Percentiles rank a stretch among this genome's conserved stretches.
Conservation (phyloP, 2,797 vertebrate genomes). For the Jordanella pulchra region DNA sequence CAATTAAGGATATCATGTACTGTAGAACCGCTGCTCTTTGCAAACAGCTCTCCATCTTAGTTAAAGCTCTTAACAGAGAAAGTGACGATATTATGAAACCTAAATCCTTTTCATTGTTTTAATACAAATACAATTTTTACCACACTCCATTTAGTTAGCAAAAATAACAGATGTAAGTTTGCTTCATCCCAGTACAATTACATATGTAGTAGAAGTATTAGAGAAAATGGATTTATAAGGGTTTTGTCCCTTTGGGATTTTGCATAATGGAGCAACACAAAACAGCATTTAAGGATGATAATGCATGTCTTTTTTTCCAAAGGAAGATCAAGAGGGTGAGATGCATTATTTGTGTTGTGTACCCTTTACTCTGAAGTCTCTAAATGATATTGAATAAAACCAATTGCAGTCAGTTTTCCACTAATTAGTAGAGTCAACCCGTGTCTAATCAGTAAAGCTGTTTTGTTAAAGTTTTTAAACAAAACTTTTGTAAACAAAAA, state of each 20-base stretch:
- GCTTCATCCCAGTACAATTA: neutral
- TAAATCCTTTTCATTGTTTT: neutral
- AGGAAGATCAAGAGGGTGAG: no score
- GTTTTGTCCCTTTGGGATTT: neutral
- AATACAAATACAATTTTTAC: neutral
- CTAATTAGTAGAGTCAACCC: neutral
- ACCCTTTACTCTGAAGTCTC: neutral
- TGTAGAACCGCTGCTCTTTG: slow-evolving; percentile 9
- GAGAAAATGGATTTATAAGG: neutral
- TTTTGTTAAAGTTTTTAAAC: neutral
- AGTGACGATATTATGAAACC: neutral
- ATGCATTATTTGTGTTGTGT: neutral
- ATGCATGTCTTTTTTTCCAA: no score
- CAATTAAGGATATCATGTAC: slow-evolving; percentile 16
- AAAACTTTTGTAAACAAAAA: neutral
- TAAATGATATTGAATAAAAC: neutral
- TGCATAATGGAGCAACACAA: neutral
- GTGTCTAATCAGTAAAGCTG: neutral
- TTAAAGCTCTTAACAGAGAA: neutral
- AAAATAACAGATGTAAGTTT: no score
- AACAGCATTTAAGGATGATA: neutral
- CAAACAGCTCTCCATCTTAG: slow-evolving; percentile 11
- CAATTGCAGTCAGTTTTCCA: neutral
- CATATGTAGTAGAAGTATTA: neutral
- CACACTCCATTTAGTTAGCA: neutral